These are phyloP conservation scores for Epinephelus cyanopodus DNA, from an alignment of 2,113 vertebrate genomes.

Conservation along the genomic window DNA sequence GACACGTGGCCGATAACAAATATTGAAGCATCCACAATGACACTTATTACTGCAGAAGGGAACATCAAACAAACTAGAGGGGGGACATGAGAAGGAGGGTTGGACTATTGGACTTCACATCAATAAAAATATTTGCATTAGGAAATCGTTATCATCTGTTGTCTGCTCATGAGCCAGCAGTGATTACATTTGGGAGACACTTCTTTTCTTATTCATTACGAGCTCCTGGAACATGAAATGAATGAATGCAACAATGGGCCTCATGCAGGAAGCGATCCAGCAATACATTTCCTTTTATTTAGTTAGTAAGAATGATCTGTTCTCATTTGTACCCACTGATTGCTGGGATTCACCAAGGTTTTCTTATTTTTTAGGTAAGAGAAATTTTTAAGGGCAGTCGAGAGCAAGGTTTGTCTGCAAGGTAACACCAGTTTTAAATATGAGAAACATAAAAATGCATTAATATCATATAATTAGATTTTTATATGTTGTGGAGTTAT, in stretches of 20 bases:
- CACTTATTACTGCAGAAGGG: slow-evolving; percentile 19
- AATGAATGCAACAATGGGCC: not conserved
- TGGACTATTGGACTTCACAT: slow-evolving; percentile 13
- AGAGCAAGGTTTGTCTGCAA: no score
- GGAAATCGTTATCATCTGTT: slow-evolving; percentile 27
- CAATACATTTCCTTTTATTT: no score
- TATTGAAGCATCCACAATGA: slow-evolving; percentile 30
- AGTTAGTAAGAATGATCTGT: no score
- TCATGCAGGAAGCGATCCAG: no score
- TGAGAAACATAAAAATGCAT: no score
- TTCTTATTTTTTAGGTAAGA: no score
- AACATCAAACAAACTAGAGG: slow-evolving; percentile 29
- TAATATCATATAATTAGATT: no score
- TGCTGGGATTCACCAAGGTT: no score
- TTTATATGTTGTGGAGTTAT: no score
- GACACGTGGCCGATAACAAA: slow-evolving; percentile 24
- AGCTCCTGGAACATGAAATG: not conserved
- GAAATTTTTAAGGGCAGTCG: no score
- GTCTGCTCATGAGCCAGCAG: slow-evolving; percentile 1
- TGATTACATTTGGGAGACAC: not conserved
- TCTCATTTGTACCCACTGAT: no score
- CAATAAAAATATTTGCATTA: slow-evolving; percentile 31
- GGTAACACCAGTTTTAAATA: no score
- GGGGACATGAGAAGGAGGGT: not conserved
- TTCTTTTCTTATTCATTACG: not conserved